These are phyloP conservation scores for Ceratina japonica DNA, from an alignment of 1,140 invertebrate genomes.

Conservation along the genomic window DNA sequence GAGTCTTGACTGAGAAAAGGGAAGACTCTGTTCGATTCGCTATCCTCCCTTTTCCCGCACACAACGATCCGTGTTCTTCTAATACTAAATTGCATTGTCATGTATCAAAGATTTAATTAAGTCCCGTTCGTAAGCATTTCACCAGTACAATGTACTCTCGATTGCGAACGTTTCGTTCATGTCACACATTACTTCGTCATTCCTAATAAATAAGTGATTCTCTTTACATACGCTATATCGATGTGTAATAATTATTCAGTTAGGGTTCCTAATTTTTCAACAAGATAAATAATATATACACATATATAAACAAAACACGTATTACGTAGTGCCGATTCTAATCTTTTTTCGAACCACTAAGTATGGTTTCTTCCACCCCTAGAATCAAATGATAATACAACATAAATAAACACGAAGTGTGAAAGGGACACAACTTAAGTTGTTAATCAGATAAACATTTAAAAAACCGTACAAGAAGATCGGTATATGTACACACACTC, in stretches of 20 bases:
- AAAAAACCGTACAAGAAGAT: background rate
- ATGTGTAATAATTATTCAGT: background rate
- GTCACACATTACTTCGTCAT: constrained; percentile 40
- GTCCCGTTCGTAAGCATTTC: background rate
- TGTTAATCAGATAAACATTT: constrained; percentile 4
- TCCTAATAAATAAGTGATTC: background rate
- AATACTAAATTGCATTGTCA: constrained; percentile 18
- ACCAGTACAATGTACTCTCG: background rate
- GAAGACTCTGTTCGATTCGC: constrained; percentile 10
- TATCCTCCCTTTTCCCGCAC: constrained; percentile 45
- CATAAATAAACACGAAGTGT: background rate
- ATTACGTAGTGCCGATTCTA: constrained; percentile 4
- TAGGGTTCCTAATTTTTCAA: background rate
- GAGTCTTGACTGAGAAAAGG: constrained; percentile 26
- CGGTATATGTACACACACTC: too few species aligned
- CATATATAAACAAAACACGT: background rate
- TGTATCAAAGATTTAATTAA: background rate
- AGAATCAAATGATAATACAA: constrained; percentile 29
- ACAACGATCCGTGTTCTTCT: constrained; percentile 3
- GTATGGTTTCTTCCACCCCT: constrained; percentile 24
- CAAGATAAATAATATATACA: constrained; percentile 1
- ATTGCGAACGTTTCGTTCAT: constrained; percentile 5
- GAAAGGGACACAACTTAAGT: background rate
- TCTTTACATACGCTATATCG: background rate
- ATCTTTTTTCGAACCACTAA: constrained; percentile 24